Evolutionary conservation across 2,888 invertebrate genomes (phyloP).

Genomic region (Nomada lathburiana): DNA sequence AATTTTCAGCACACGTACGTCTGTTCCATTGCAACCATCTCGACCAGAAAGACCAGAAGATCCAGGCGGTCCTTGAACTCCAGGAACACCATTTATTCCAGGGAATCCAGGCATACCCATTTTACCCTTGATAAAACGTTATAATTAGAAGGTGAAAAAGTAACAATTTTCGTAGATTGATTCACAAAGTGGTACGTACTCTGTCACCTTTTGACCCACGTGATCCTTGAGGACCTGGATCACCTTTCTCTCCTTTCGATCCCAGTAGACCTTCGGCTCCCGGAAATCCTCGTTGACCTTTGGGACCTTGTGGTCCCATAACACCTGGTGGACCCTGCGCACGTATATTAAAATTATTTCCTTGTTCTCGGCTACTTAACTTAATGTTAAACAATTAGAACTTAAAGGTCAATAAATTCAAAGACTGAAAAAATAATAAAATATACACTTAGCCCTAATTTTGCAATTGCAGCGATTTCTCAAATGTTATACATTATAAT

Average conservation of each 20-base stretch:
- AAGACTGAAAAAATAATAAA: too few relatives aligned
- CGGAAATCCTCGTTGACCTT: constrained; percentile 92
- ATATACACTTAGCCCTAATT: too few relatives aligned
- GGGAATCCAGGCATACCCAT: constrained; percentile 95
- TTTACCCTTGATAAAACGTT: constrained; percentile 86
- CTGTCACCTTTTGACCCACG: constrained; percentile 94
- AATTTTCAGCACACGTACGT: constrained; percentile 87
- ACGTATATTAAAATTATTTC: background rate
- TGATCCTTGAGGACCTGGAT: constrained; percentile 92
- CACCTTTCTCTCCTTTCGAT: constrained; percentile 95
- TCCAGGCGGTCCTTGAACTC: constrained; percentile 89
- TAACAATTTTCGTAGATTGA: constrained; percentile 9
- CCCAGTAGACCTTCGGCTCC: constrained; percentile 94
- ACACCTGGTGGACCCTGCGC: constrained; percentile 90
- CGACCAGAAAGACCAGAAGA: constrained; percentile 92
- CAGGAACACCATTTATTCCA: constrained; percentile 91
- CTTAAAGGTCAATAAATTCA: too few relatives aligned
- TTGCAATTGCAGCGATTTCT: too few relatives aligned
- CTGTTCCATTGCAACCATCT: constrained; percentile 98
- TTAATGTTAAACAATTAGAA: too few relatives aligned
- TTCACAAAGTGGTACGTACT: constrained; percentile 75
- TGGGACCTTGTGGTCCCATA: constrained; percentile 90
- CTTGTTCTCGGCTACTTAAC: background rate
- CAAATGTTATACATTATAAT: too few relatives aligned
- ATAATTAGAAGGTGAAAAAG: background rate